A percentile compares a stretch with the other conserved stretches of the same genome.
These are phyloP conservation scores for Nymphalis polychloros DNA, from an alignment of 2,888 invertebrate genomes.

Conservation along the genomic window DNA sequence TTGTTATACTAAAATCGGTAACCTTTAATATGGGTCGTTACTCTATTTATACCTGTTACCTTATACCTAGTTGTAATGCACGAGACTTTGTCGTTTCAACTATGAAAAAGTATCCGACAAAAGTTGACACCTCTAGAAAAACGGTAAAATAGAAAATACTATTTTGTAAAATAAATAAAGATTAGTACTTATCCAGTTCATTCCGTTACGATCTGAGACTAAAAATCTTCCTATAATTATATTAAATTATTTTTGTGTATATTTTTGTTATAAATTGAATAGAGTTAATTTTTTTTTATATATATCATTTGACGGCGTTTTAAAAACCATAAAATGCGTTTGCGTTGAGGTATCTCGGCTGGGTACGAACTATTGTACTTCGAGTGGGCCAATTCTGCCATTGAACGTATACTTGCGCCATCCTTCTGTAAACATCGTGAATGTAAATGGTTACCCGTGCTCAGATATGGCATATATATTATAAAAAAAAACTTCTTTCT, in stretches of 20 bases:
- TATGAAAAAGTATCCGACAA: background rate
- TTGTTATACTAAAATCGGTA: too few species aligned
- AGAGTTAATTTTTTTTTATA: background rate
- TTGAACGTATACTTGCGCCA: conserved; percentile 70
- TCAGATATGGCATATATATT: conserved; percentile 51
- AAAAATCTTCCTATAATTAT: background rate
- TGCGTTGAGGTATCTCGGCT: conserved; percentile 56
- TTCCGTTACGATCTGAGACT: background rate
- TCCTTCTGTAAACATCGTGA: conserved; percentile 71
- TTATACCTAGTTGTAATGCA: background rate
- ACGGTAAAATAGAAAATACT: background rate
- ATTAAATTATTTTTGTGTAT: background rate
- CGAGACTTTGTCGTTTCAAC: background rate
- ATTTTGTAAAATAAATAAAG: background rate
- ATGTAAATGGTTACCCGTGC: conserved; percentile 35
- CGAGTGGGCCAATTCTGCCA: conserved; percentile 79
- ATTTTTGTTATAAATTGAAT: too few species aligned
- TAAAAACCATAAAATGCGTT: conserved; percentile 46
- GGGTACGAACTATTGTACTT: conserved; percentile 63
- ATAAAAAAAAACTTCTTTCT: too few species aligned
- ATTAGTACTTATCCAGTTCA: too few species aligned
- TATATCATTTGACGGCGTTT: background rate
- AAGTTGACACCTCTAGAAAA: background rate
- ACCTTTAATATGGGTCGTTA: too few species aligned
- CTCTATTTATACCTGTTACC: background rate